Percentiles rank a stretch among this genome's conserved stretches.
Conservation (phyloP, 2,113 vertebrate species). For the Aphyosemion australe region DNA sequence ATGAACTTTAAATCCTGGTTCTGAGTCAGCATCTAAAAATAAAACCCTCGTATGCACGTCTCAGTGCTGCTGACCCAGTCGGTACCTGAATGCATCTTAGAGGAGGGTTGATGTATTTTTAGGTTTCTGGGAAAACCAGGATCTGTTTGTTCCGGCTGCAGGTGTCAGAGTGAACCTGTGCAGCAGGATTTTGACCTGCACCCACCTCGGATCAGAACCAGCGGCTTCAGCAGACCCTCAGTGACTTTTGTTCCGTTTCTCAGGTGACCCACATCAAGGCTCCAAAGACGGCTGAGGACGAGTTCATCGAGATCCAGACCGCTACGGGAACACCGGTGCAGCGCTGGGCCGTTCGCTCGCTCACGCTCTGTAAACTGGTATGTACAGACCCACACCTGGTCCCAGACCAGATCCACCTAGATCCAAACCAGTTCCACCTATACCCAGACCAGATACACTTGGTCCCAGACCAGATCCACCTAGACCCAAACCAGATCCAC, state of each 20-base stretch:
- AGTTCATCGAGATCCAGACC: slow-evolving; percentile 95
- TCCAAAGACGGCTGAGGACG: slow-evolving; percentile 90
- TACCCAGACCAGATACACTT: neutral
- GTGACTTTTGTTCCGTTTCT: neutral
- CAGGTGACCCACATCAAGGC: slow-evolving; percentile 96
- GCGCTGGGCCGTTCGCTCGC: slow-evolving; percentile 88
- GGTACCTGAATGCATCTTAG: neutral
- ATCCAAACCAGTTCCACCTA: neutral
- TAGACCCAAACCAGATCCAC: neutral
- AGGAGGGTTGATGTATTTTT: too few relatives aligned
- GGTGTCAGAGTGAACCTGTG: too few relatives aligned
- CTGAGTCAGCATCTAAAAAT: neutral
- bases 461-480: neutral
- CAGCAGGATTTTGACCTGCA: too few relatives aligned
- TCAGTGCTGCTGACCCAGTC: slow-evolving; percentile 4
- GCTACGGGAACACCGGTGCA: slow-evolving; percentile 92
- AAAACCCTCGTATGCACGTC: neutral
- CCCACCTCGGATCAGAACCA: neutral
- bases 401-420: neutral
- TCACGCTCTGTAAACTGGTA: slow-evolving; percentile 89
- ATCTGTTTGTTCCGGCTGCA: too few relatives aligned
- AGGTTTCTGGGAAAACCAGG: too few relatives aligned
- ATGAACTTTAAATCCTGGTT: neutral
- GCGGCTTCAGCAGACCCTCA: too few relatives aligned
- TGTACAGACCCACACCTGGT: neutral